phyloP scores from a whole-genome alignment of 2,113 vertebrate genomes.

The Strigops habroptila region DNA sequence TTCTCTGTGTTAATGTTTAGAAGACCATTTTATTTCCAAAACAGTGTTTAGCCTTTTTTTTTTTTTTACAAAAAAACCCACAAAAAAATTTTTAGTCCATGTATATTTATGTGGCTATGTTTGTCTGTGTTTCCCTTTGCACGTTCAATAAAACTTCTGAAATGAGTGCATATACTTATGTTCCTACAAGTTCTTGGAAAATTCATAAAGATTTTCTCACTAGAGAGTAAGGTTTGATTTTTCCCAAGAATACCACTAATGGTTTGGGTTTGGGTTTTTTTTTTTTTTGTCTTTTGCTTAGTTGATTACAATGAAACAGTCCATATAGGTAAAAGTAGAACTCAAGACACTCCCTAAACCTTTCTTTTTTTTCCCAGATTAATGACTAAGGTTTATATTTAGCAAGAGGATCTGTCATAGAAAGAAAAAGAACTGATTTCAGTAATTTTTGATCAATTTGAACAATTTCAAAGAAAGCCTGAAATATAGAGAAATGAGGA shows the following conservation, averaged over 20 bases:
- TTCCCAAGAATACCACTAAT: neutral
- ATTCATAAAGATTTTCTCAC: neutral
- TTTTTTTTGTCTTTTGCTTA: neutral
- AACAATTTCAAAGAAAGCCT: neutral
- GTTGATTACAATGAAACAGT: neutral
- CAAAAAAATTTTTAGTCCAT: neutral
- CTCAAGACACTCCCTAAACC: neutral
- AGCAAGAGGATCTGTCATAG: neutral
- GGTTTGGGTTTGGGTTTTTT: neutral
- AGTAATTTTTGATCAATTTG: neutral
- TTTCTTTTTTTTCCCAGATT: neutral
- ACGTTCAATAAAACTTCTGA: neutral
- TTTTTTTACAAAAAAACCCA: neutral
- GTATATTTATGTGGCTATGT: neutral
- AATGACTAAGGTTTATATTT: neutral
- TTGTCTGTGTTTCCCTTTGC: neutral
- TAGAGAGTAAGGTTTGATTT: neutral
- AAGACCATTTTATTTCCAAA: neutral
- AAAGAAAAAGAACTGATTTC: neutral
- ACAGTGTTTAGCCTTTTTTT: accelerated
- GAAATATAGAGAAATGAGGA: neutral
- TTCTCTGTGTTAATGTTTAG: neutral
- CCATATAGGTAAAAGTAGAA: neutral
- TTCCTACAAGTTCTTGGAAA: neutral
- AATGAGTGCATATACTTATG: neutral